Percentiles rank a stretch among this genome's conserved stretches.
These are phyloP conservation scores for Achlya flavicornis DNA, from an alignment of 2,888 invertebrate genomes.

Conservation along the genomic window DNA sequence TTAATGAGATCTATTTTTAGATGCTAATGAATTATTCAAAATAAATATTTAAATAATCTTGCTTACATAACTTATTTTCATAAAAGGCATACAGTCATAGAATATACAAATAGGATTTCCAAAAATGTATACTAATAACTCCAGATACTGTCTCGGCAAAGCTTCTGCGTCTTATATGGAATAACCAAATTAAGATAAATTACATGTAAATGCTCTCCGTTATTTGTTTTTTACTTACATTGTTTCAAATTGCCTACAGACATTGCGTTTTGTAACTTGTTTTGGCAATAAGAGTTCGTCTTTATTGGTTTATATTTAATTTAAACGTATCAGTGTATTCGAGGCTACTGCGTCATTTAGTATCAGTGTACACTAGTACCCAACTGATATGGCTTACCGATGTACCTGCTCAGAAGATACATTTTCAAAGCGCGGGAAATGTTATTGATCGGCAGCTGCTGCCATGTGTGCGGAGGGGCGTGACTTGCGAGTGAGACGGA, in stretches of 20 bases:
- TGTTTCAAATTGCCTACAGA: conserved; percentile 5
- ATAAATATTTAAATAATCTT: neutral
- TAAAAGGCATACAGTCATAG: neutral
- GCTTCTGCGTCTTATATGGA: neutral
- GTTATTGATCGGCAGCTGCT: no score
- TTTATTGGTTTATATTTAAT: neutral
- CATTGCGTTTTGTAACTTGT: conserved; percentile 1
- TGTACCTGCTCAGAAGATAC: no score
- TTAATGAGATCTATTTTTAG: neutral
- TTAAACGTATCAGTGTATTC: no score
- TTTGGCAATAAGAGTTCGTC: neutral
- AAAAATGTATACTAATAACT: conserved; percentile 1
- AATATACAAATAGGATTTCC: neutral
- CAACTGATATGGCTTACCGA: no score
- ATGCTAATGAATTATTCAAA: neutral
- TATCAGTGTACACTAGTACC: no score
- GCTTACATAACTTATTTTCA: neutral
- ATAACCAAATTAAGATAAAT: conserved; percentile 5
- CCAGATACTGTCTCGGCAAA: neutral
- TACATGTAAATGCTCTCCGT: neutral
- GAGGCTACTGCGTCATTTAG: no score
- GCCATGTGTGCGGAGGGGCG: no score
- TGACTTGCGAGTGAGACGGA: no score
- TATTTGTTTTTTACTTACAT: conserved; percentile 6
- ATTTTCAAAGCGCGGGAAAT: no score